Conservation (phyloP, 2,888 invertebrate genomes). For the Dromius quadrimaculatus region DNA sequence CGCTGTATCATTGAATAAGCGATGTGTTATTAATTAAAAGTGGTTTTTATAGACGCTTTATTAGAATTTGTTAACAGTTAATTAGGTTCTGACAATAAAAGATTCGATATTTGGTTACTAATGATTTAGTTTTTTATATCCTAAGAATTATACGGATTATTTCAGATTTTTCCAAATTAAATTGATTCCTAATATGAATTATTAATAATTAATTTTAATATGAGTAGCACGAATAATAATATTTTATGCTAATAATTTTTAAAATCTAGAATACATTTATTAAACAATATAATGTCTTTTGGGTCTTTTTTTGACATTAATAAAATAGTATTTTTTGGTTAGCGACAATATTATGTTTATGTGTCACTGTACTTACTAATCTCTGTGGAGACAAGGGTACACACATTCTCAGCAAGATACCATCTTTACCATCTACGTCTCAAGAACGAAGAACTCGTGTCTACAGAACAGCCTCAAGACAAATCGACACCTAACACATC, state of each 20-base stretch:
- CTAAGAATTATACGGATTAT: background rate
- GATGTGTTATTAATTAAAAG: constrained; percentile 48
- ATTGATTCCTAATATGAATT: background rate
- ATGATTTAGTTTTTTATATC: constrained; percentile 17
- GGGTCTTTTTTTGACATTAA: too few species aligned
- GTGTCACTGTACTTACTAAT: constrained; percentile 50
- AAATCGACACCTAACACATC: constrained; percentile 26
- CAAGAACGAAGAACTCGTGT: background rate
- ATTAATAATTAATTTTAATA: constrained; percentile 4
- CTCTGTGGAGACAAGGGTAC: constrained; percentile 47
- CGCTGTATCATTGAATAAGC: constrained; percentile 41
- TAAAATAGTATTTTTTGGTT: too few species aligned
- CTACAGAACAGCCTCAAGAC: constrained; percentile 10
- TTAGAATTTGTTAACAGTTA: constrained; percentile 48
- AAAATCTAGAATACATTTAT: too few species aligned
- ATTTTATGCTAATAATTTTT: background rate
- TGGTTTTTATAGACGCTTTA: constrained; percentile 43
- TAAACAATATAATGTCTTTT: too few species aligned
- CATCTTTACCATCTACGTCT: constrained; percentile 28
- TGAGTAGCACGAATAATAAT: constrained; percentile 4
- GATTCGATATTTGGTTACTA: constrained; percentile 17
- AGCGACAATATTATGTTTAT: constrained; percentile 47
- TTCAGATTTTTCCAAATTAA: background rate
- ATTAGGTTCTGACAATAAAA: constrained; percentile 43
- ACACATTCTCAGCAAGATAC: constrained; percentile 41